phyloP scores from a whole-genome alignment of 2,113 vertebrate genomes.

The Ciconia maguari region DNA sequence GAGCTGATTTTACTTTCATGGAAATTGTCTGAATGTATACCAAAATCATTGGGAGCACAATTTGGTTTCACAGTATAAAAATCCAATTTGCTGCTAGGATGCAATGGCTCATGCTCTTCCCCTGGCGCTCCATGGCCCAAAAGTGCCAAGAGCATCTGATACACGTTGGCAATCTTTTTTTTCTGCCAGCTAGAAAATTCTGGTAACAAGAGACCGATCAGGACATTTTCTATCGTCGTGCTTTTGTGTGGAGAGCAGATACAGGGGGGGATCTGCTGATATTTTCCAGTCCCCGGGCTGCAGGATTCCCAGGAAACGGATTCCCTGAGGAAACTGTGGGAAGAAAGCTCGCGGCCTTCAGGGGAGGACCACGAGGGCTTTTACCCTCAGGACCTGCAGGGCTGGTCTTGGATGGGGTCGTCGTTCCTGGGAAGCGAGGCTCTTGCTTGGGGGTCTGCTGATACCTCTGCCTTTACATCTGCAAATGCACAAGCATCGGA shows the following conservation, averaged over 20 bases:
- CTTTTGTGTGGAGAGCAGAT: not conserved
- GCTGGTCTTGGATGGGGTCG: not conserved
- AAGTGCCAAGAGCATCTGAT: not conserved
- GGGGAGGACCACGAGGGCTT: not conserved
- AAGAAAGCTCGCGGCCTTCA: not conserved
- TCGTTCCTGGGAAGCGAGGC: not conserved
- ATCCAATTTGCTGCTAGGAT: not conserved
- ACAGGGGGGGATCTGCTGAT: not conserved
- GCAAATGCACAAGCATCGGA: not conserved
- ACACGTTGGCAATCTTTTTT: not conserved
- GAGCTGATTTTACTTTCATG: not conserved
- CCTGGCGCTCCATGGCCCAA: not conserved
- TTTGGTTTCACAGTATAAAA: not conserved
- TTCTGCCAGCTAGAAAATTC: not conserved
- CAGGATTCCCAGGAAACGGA: not conserved
- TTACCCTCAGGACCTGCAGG: conserved; percentile 22
- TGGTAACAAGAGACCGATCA: not conserved
- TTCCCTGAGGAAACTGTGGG: not conserved
- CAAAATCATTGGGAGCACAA: not conserved
- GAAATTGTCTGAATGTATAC: not conserved
- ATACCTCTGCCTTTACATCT: not conserved
- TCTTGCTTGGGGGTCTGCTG: not conserved
- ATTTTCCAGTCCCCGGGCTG: not conserved
- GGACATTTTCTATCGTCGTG: not conserved
- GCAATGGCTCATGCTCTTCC: not conserved